phyloP scores from a whole-genome alignment of 2,113 vertebrate species.

The Columba livia region DNA sequence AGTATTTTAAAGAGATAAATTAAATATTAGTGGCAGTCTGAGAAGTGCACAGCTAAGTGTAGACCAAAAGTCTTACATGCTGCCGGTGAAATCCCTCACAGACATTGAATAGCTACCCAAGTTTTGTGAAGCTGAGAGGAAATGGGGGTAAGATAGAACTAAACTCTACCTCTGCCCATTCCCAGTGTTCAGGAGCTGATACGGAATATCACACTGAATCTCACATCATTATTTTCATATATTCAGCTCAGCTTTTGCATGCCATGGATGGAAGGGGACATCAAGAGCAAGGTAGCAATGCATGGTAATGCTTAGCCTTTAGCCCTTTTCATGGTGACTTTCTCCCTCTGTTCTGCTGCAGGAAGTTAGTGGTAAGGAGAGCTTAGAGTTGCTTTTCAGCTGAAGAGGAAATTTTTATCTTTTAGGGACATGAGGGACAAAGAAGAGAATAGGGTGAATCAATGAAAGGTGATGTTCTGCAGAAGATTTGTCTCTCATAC shows the following conservation, averaged over 20 bases:
- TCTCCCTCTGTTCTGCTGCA: neutral
- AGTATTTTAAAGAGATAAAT: neutral
- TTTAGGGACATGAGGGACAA: neutral
- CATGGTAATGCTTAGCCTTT: neutral
- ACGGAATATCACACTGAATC: neutral
- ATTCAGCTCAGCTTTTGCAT: neutral
- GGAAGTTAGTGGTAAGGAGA: neutral
- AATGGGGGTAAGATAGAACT: neutral
- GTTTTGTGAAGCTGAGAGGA: neutral
- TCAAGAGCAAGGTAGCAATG: neutral
- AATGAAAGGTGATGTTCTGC: neutral
- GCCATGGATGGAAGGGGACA: neutral
- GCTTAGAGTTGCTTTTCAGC: neutral
- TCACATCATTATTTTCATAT: neutral
- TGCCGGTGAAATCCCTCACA: neutral
- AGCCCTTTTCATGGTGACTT: neutral
- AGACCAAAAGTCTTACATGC: neutral
- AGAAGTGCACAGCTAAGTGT: neutral
- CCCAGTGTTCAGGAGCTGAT: neutral
- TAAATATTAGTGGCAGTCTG: neutral
- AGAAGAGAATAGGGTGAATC: accelerated
- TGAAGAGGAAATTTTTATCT: neutral
- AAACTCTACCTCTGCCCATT: neutral
- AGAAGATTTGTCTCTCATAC: neutral
- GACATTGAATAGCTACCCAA: neutral